Percentiles rank a stretch among this genome's conserved stretches.
These are phyloP conservation scores for Drosophila tripunctata DNA, from an alignment of 2,888 invertebrate species.

Conservation along the genomic window DNA sequence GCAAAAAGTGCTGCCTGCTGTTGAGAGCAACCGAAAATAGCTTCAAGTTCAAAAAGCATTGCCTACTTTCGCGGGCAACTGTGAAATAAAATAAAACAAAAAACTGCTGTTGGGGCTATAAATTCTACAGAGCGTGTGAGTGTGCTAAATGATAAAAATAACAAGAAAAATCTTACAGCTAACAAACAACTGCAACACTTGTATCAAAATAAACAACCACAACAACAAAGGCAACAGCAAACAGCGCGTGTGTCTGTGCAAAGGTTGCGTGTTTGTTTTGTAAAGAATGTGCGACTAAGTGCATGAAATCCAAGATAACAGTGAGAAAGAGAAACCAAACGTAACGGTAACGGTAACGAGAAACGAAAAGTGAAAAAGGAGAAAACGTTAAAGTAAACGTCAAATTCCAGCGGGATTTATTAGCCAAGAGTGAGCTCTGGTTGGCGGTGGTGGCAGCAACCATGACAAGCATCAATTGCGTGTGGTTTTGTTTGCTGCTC, in stretches of 20 bases:
- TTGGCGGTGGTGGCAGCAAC: slow-evolving; percentile 17
- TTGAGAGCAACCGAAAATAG: not conserved
- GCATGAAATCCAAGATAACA: slow-evolving; percentile 53
- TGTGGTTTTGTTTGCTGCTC: slow-evolving; percentile 62
- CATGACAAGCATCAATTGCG: slow-evolving; percentile 63
- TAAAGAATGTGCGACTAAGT: slow-evolving; percentile 65
- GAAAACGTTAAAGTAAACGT: slow-evolving; percentile 20
- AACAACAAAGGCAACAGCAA: slow-evolving; percentile 25
- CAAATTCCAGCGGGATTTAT: slow-evolving; percentile 11
- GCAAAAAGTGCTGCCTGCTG: not conserved
- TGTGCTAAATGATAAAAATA: slow-evolving; percentile 42
- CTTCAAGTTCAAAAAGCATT: not conserved
- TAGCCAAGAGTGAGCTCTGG: not conserved
- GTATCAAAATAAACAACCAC: slow-evolving; percentile 39
- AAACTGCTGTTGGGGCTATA: not conserved
- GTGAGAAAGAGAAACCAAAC: slow-evolving; percentile 15
- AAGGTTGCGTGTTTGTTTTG: slow-evolving; percentile 52
- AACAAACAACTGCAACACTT: slow-evolving; percentile 35
- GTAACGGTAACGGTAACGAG: slow-evolving; percentile 21
- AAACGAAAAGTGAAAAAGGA: slow-evolving; percentile 19
- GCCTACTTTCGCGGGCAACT: not conserved
- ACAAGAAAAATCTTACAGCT: slow-evolving; percentile 30
- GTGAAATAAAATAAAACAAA: not conserved
- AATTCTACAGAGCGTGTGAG: not conserved
- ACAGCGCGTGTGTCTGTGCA: slow-evolving; percentile 34